Evolutionary conservation across 2,113 vertebrate species (phyloP).

Genomic region (Anoplopoma fimbria): DNA sequence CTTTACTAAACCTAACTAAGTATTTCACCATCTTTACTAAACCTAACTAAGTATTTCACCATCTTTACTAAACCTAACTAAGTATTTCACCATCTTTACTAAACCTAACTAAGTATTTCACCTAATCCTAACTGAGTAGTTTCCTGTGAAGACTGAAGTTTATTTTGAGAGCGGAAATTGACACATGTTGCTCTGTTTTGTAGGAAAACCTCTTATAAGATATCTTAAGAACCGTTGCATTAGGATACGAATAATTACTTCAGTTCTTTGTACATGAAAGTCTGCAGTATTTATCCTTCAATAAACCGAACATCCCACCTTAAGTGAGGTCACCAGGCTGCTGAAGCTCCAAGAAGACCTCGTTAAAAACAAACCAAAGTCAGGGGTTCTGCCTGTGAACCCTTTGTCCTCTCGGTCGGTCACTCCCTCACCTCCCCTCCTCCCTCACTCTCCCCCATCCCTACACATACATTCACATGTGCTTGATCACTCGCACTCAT

Average conservation of each 20-base stretch:
- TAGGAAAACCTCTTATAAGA: too few species aligned
- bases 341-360: constrained; percentile 12
- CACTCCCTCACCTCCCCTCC: neutral
- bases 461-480: constrained; percentile 7
- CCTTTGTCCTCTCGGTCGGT: constrained; percentile 10
- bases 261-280: neutral
- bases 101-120: too few species aligned
- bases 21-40: too few species aligned
- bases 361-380: constrained; percentile 41
- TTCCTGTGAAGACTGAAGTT: too few species aligned
- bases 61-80: too few species aligned
- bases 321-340: constrained; percentile 32
- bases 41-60: too few species aligned
- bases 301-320: neutral
- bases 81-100: too few species aligned
- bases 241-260: neutral
- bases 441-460: neutral
- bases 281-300: constrained; percentile 33
- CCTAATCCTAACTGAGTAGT: too few species aligned
- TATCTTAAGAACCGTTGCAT: too few species aligned
- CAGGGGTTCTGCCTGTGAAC: constrained; percentile 24
- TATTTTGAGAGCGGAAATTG: too few species aligned
- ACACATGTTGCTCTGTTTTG: too few species aligned
- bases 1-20: too few species aligned
- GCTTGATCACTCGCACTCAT: constrained; percentile 16